Conservation (phyloP, 1,140 invertebrate species). For the Watersipora subatra region DNA sequence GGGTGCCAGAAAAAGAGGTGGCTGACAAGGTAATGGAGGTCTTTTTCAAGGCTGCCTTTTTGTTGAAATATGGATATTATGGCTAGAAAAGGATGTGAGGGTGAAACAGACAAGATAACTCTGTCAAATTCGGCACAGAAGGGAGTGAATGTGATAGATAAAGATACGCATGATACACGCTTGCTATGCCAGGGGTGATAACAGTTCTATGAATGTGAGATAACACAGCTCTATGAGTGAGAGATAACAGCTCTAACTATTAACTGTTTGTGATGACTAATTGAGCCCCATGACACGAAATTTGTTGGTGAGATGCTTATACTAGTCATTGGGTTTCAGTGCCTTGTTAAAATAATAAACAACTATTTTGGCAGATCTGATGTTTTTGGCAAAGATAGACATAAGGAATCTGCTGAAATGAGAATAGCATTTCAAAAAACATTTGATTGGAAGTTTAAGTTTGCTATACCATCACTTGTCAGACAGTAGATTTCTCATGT, state of each 20-base stretch:
- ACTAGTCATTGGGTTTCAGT: not conserved
- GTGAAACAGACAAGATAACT: conserved; percentile 5
- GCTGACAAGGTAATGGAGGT: not conserved
- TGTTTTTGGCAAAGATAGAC: not conserved
- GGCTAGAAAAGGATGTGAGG: conserved; percentile 17
- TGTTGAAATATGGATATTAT: conserved; percentile 14
- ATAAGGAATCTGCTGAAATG: not conserved
- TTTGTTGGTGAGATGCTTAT: not conserved
- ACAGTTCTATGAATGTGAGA: not conserved
- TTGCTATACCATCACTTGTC: too few species aligned
- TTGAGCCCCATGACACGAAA: too few species aligned
- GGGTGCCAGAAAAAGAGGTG: conserved; percentile 13
- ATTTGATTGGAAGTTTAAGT: not conserved
- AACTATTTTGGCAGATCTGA: not conserved
- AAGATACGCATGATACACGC: not conserved
- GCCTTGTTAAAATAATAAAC: not conserved
- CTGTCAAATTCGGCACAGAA: not conserved
- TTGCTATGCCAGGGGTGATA: not conserved
- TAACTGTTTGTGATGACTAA: not conserved
- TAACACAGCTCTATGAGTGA: not conserved
- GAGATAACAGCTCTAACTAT: too few species aligned
- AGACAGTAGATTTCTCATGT: conserved; percentile 41
- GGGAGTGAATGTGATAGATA: not conserved
- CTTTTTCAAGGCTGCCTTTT: not conserved
- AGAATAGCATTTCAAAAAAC: not conserved